Evolutionary conservation across 2,113 vertebrate species (phyloP), one percentile per base, ranked within the genome.

Genomic region (Catagonus wagneri): DNA sequence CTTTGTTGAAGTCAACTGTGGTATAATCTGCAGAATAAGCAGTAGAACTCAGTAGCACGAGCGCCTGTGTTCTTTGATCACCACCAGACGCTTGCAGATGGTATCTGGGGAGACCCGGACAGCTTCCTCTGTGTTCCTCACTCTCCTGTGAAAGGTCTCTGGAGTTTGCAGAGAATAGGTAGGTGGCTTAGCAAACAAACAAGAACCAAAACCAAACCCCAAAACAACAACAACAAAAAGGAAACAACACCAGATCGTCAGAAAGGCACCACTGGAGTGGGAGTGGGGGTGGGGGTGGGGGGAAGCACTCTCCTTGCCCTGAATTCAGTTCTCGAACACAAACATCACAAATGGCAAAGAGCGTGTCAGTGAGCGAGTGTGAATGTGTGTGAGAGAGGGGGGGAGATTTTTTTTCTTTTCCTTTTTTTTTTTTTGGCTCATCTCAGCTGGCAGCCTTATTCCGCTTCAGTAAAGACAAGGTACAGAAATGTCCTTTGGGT

Each of bases 401-500:
- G 79, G 23, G 76, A 68, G 94, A 71, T 68, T 80, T 68, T 84
- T 89, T 78, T 92, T 34, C 44, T 44, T 44, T 44, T 44, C 44
- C 44, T 44, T 23, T 72, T 90, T 79, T 94, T 89, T 97, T 97
- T 98, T 98, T 95, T 76, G 93, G 97, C 97, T 98, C 98, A 98
- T 99, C 99, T 99, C 99, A 99, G 98, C 98, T 99, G 98, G 99
- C 99, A 99, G 98, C 98, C 98, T 98, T 98, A 99, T 99, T 99
- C 99, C 98, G 99, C 99, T 99, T 99, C 99, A 98, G 98, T 98
- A 99, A 99, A 99, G 99, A 99, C 99, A 99, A 99, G 99, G 99
- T 99, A 98, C 99, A 99, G 99, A 98, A 98, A 99, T 99, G 99
- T 99, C 99, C 99, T 99, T 99, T 99, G 99, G 99, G 99, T 99